These are phyloP conservation scores for Aphyosemion australe DNA, from an alignment of 2,113 vertebrate species.

Conservation along the genomic window DNA sequence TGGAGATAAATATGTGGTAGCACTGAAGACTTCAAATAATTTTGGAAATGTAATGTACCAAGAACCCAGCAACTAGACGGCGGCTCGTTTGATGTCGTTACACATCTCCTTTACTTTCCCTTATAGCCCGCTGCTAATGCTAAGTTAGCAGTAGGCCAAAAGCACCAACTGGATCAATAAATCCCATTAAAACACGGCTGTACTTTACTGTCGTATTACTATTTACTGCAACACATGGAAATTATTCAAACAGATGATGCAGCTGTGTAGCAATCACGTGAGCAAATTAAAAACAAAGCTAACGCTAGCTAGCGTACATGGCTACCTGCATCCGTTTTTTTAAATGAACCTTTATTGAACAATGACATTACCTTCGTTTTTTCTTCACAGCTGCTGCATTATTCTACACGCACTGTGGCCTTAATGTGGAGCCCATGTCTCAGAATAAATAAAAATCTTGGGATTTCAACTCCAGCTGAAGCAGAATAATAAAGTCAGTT, in stretches of 20 bases:
- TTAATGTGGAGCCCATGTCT: neutral
- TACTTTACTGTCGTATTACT: fast-evolving
- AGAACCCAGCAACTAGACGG: neutral
- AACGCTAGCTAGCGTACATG: constrained; percentile 12
- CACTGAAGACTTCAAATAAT: neutral
- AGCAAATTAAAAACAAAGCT: constrained; percentile 20
- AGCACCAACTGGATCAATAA: neutral
- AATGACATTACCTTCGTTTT: neutral
- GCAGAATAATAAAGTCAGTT: constrained; percentile 10
- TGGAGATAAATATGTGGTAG: no score
- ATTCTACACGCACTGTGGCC: neutral
- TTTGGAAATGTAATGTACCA: neutral
- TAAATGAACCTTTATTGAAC: no score
- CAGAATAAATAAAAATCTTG: neutral
- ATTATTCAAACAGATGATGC: neutral
- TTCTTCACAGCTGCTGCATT: constrained; percentile 47
- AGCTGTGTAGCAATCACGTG: constrained; percentile 22
- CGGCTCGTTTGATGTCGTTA: neutral
- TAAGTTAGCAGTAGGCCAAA: neutral
- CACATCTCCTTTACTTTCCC: constrained; percentile 12
- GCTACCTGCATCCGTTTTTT: constrained; percentile 2
- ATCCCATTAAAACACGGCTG: fast-evolving
- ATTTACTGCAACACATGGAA: neutral
- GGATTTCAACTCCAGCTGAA: neutral
- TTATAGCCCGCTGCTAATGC: neutral